A percentile compares a stretch with the other conserved stretches of the same genome.
These are phyloP conservation scores for Dione vanillae DNA, from an alignment of 2,888 invertebrate species.

Conservation along the genomic window DNA sequence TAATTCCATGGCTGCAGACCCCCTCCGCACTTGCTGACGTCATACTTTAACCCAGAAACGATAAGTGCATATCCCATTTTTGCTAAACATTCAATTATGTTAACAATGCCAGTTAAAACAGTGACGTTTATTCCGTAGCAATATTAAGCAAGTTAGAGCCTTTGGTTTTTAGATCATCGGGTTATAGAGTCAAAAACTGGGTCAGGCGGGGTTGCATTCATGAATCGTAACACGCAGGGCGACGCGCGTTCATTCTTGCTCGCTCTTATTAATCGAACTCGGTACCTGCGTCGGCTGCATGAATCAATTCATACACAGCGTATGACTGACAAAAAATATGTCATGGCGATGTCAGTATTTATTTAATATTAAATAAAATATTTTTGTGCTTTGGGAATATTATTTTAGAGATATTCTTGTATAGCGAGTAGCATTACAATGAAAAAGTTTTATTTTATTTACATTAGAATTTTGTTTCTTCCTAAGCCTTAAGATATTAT, in stretches of 20 bases:
- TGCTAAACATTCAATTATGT: constrained; percentile 49
- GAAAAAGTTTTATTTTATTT: neutral
- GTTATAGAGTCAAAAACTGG: constrained; percentile 84
- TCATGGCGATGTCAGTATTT: constrained; percentile 7
- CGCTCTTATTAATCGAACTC: constrained; percentile 65
- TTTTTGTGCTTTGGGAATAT: neutral
- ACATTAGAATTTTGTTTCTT: neutral
- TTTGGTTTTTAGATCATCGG: constrained; percentile 48
- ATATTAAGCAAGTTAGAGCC: constrained; percentile 52
- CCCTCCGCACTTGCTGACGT: constrained; percentile 83
- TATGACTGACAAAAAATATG: constrained; percentile 21
- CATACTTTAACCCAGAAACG: constrained; percentile 68
- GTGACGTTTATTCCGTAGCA: constrained; percentile 46
- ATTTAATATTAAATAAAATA: neutral
- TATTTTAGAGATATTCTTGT: too few species aligned
- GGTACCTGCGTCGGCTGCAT: constrained; percentile 59
- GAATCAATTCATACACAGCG: constrained; percentile 47
- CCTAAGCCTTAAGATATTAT: neutral
- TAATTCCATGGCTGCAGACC: constrained; percentile 80
- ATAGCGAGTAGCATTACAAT: too few species aligned
- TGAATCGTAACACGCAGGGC: constrained; percentile 79
- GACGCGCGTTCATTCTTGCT: constrained; percentile 79
- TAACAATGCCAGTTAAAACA: constrained; percentile 42
- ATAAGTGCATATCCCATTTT: constrained; percentile 61
- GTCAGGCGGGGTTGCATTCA: constrained; percentile 87